Percentiles rank a stretch among this genome's conserved stretches.
phyloP scores from a whole-genome alignment of 1,140 invertebrate species.

The Drosophila tristis region DNA sequence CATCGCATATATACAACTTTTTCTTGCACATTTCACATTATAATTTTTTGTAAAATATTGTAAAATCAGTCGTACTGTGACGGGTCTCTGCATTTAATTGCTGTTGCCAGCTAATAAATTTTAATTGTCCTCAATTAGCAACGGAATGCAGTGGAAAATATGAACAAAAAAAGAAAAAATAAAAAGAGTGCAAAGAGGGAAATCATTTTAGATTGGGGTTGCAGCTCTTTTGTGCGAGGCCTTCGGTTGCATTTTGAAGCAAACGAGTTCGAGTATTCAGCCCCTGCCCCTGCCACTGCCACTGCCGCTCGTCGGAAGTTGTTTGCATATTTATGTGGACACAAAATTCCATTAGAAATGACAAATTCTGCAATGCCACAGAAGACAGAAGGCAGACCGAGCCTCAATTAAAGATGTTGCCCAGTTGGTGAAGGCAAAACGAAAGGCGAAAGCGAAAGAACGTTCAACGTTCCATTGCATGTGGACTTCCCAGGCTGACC shows the following conservation, averaged over 20 bases:
- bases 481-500: constrained; percentile 37
- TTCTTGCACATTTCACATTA: constrained; percentile 10
- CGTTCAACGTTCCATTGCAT: constrained; percentile 8
- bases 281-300: constrained; percentile 5
- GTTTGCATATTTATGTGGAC: constrained; percentile 43
- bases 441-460: constrained; percentile 8
- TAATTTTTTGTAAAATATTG: constrained; percentile 21
- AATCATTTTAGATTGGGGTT: constrained; percentile 46
- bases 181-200: constrained; percentile 7
- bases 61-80: constrained; percentile 47
- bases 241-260: constrained; percentile 52
- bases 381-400: constrained; percentile 10
- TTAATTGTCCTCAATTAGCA: constrained; percentile 82
- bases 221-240: constrained; percentile 36
- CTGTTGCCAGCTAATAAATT: constrained; percentile 83
- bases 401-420: constrained; percentile 40
- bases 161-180: constrained; percentile 2
- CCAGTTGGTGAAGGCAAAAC: constrained; percentile 9
- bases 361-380: constrained; percentile 42
- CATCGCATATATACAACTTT: neutral
- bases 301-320: constrained; percentile 52
- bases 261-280: constrained; percentile 6
- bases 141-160: constrained; percentile 72
- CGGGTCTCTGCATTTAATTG: constrained; percentile 76
- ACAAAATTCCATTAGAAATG: constrained; percentile 60